Base-by-base conservation (phyloP, 37 sponge, comb jelly and placozoan genomes). In the Eunapius fragilis region DNA sequence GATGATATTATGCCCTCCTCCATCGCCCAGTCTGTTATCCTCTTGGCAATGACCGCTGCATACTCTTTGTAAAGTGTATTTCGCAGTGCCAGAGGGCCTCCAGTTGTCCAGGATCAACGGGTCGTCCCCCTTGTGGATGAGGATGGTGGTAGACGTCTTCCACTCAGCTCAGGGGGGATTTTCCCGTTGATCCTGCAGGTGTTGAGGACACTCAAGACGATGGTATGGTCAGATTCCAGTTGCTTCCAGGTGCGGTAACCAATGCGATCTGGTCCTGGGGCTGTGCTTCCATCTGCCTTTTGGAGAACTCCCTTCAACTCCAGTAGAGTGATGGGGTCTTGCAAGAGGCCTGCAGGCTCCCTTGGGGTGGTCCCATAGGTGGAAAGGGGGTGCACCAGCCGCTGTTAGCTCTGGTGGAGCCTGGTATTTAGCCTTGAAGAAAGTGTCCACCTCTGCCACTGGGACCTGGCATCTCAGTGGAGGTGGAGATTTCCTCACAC, bases 21-120 rank as follows among this genome's bases (percentile, higher is more conserved):
- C 41, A 17, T 12, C 19, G 58, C 58, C 19, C 14, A 17, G 17
- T 12, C 6, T 1, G 14, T 17, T 1, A 17, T 12, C 58, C 6
- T 58, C 14, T 2, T 58, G 37, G 37, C 0, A 48, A 48, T 2
- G n/a, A n/a, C 23, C 84, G 35, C 37, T 33, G 78, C 38, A 88
- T 83, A 2, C 87, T 34, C 0, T 67, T 26, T 1, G 88, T 88
- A 2, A 81, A 79, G 49, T 86, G 82, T 13, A 83, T 25, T 45
- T 91, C 86, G 76, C 86, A 91, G 25, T 83, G 4, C 58, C 77
- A 71, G 86, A 82, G 2, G 91, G 91, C n/a, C 91, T 11, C 91
- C 87, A 91, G 80, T 82, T 91, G 45, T 31, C 49, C 4, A 71
- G 76, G 24, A 7, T 2, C 5, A 2, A 0, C n/a, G 13, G 27